A percentile compares a stretch with the other conserved stretches of the same genome.
phyloP scores from a whole-genome alignment of 2,888 invertebrate species.

The Stomorhina lunata region DNA sequence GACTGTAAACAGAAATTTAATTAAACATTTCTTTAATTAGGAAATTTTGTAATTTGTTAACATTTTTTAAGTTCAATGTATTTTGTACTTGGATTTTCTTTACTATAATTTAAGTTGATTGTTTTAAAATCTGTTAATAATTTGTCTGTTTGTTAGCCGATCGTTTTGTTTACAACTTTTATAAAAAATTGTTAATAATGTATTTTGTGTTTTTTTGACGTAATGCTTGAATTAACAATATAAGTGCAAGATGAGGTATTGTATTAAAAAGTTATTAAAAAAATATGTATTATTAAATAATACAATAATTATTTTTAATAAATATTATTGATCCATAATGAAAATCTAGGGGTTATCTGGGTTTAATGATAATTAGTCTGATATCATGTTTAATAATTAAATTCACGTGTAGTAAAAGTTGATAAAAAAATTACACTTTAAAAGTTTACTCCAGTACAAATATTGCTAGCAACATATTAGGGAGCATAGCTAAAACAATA shows the following conservation, averaged over 20 bases:
- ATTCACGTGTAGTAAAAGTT: too few relatives aligned
- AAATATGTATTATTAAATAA: slow-evolving; percentile 7
- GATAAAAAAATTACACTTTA: too few relatives aligned
- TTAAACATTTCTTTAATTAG: slow-evolving; percentile 9
- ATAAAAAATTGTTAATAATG: slow-evolving; percentile 5
- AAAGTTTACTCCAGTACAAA: too few relatives aligned
- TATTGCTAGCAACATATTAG: too few relatives aligned
- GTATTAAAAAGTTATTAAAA: slow-evolving; percentile 7
- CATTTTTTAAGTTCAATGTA: slow-evolving; percentile 31
- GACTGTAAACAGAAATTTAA: not conserved
- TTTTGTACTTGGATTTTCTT: not conserved
- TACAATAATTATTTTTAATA: not conserved
- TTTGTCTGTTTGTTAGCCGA: not conserved
- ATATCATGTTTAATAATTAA: too few relatives aligned
- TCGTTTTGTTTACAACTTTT: slow-evolving; percentile 5
- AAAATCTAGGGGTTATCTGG: too few relatives aligned
- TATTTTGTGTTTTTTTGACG: not conserved
- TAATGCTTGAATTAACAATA: slow-evolving; percentile 40
- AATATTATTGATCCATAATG: not conserved
- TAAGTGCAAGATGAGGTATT: not conserved
- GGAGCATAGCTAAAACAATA: too few relatives aligned
- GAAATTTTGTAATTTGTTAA: slow-evolving; percentile 6
- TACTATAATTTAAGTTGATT: not conserved
- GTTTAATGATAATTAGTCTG: too few relatives aligned
- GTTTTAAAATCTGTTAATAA: not conserved